These are phyloP conservation scores for Cantharis flavilabris DNA, from an alignment of 2,888 invertebrate genomes.

Conservation along the genomic window DNA sequence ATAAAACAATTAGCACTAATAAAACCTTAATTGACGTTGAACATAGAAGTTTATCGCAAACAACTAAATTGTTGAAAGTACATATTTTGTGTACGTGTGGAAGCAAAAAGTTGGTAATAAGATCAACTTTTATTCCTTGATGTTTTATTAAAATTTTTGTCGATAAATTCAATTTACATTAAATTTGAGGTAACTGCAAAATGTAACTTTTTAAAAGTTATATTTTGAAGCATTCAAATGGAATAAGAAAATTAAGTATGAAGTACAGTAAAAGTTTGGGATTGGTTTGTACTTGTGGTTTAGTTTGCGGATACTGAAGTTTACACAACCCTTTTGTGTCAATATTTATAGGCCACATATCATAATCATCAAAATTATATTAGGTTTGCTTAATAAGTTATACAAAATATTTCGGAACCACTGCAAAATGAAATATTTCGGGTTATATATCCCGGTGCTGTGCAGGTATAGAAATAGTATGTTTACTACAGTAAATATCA, in stretches of 20 bases:
- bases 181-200: background rate
- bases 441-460: too few relatives aligned
- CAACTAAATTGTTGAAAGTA: conserved; percentile 14
- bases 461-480: too few relatives aligned
- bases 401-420: background rate
- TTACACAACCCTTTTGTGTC: background rate
- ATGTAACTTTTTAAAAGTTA: background rate
- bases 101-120: conserved; percentile 14
- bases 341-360: conserved; percentile 11
- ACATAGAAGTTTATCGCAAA: conserved; percentile 17
- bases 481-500: too few relatives aligned
- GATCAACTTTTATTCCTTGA: conserved; percentile 14
- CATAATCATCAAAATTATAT: conserved; percentile 4
- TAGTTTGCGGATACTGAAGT: conserved; percentile 4
- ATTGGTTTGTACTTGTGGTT: conserved; percentile 2
- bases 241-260: background rate
- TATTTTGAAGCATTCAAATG: background rate
- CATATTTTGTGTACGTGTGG: conserved; percentile 14
- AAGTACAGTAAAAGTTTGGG: background rate
- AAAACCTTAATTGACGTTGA: conserved; percentile 32
- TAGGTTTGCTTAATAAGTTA: background rate
- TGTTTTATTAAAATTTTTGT: background rate
- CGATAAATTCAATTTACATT: background rate
- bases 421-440: background rate
- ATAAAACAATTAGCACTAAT: conserved; percentile 34